A percentile compares a stretch with the other conserved stretches of the same genome.
phyloP scores from a whole-genome alignment of 2,113 vertebrate species.

The Macroglossus sobrinus region DNA sequence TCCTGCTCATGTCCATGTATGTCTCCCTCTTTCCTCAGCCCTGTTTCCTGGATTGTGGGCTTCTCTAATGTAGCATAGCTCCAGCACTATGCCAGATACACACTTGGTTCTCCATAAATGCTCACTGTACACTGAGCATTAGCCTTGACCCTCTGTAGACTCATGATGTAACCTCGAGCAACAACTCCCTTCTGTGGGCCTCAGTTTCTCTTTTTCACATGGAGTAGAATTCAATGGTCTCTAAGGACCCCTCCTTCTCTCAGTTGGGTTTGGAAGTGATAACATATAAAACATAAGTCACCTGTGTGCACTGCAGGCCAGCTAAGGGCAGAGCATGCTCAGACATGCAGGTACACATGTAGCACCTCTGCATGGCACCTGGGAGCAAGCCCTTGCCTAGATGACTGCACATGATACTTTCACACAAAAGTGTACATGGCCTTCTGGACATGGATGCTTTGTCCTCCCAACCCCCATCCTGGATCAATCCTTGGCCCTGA shows the following conservation, averaged over 20 bases:
- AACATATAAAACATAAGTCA: neutral
- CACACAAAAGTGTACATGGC: neutral
- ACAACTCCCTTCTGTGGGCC: neutral
- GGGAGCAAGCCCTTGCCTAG: neutral
- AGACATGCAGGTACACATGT: neutral
- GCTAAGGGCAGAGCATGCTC: neutral
- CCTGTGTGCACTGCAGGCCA: neutral
- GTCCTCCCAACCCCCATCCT: constrained; percentile 21
- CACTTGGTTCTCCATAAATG: neutral
- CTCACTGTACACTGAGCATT: neutral
- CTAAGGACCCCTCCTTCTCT: neutral
- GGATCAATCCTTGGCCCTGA: constrained; percentile 29
- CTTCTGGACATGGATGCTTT: neutral
- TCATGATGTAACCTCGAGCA: neutral
- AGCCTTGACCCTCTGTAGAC: neutral
- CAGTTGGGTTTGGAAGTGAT: neutral
- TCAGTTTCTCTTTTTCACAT: neutral
- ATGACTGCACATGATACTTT: neutral
- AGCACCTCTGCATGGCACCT: neutral
- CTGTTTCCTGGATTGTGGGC: neutral
- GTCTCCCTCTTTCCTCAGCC: neutral
- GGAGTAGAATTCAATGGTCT: neutral
- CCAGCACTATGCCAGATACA: neutral
- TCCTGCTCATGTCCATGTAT: neutral
- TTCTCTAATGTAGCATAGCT: neutral